Evolutionary conservation across 1,140 invertebrate species (phyloP).

Genomic region (Drosophila willistoni): DNA sequence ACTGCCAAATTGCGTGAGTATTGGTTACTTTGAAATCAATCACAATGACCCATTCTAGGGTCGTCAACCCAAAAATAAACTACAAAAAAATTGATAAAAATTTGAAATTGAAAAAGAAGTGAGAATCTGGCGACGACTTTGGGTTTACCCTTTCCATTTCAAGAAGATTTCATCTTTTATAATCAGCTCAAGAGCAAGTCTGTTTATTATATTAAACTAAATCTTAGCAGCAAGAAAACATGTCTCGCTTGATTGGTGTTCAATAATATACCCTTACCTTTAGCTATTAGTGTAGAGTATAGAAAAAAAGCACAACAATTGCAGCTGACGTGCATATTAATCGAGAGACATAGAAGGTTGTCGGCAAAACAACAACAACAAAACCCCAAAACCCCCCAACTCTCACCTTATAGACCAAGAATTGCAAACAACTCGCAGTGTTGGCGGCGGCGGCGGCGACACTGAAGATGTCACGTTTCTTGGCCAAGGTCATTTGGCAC

Average conservation of each 20-base stretch:
- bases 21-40: background rate
- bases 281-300: no score
- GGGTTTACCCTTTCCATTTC: no score
- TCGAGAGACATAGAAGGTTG: constrained; percentile 34
- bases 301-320: constrained; percentile 4
- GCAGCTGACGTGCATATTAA: constrained; percentile 51
- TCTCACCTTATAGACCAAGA: constrained; percentile 4
- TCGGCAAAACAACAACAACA: constrained; percentile 18
- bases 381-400: background rate
- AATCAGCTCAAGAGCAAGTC: no score
- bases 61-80: background rate
- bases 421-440: constrained; percentile 38
- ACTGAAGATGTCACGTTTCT: constrained; percentile 39
- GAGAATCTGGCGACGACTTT: no score
- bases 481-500: constrained; percentile 32
- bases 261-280: no score
- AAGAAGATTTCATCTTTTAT: no score
- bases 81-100: no score
- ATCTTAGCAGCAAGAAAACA: no score
- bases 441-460: background rate
- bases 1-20: constrained; percentile 66
- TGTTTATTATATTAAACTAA: background rate
- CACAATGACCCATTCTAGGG: background rate
- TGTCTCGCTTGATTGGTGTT: no score
- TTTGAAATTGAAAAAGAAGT: no score